Percentiles rank a stretch among this genome's conserved stretches.
Conservation (phyloP, 2,797 vertebrate genomes). For the Heterohyrax brucei region DNA sequence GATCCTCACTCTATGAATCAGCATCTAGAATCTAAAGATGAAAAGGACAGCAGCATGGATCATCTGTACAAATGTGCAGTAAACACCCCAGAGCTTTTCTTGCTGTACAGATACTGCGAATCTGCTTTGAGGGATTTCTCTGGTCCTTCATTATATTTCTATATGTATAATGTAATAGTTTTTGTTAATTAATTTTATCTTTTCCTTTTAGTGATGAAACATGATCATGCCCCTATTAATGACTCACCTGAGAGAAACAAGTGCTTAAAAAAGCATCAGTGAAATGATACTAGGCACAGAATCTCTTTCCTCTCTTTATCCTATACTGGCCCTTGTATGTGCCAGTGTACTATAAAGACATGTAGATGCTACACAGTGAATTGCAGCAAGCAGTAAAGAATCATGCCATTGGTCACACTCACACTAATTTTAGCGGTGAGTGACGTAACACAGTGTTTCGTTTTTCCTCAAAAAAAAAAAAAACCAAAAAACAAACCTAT, state of each 20-base stretch:
- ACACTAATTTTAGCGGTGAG: conserved; percentile 90
- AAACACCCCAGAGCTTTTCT: conserved; percentile 93
- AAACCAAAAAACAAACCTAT: too few species aligned
- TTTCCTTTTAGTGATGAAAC: conserved; percentile 92
- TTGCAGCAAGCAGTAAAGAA: conserved; percentile 88
- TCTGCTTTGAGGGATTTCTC: conserved; percentile 93
- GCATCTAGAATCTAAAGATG: conserved; percentile 88
- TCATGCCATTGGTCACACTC: conserved; percentile 88
- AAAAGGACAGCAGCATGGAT: conserved; percentile 94
- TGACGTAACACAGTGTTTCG: conserved; percentile 87
- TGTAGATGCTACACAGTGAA: conserved; percentile 91
- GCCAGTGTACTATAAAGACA: conserved; percentile 93
- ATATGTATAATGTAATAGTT: conserved; percentile 97
- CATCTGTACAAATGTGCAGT: conserved; percentile 94
- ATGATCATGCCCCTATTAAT: conserved; percentile 92
- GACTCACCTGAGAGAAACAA: conserved; percentile 92
- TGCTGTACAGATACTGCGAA: conserved; percentile 97
- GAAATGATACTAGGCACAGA: conserved; percentile 91
- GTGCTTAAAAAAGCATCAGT: conserved; percentile 93
- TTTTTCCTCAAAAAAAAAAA: conserved; percentile 70
- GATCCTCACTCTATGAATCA: conserved; percentile 89
- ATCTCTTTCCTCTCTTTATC: conserved; percentile 92
- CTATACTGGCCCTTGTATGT: conserved; percentile 91
- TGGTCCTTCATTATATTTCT: conserved; percentile 95
- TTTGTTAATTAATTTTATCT: conserved; percentile 93